Percentiles rank a stretch among this genome's conserved stretches.
Evolutionary conservation across 1,140 invertebrate genomes (phyloP).

Genomic region (Mesaphorura yosii): DNA sequence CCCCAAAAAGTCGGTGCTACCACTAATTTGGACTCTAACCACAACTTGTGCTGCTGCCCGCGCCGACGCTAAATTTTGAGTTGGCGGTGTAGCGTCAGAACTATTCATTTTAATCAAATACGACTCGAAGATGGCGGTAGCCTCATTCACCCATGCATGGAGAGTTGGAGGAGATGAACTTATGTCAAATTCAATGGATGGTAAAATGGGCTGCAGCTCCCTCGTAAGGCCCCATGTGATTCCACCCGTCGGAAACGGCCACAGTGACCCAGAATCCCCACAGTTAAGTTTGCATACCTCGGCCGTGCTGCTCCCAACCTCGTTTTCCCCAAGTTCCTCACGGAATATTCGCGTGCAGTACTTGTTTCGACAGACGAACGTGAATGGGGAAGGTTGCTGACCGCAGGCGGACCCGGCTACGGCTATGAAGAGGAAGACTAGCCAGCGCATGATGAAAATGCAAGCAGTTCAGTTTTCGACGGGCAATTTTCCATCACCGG

Average conservation of each 20-base stretch:
- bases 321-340: slow-evolving; percentile 3
- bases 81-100: slow-evolving; percentile 38
- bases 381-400: slow-evolving; percentile 14
- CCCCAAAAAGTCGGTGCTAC: not conserved
- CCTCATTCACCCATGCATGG: not conserved
- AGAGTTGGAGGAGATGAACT: no score
- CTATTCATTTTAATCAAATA: slow-evolving; percentile 5
- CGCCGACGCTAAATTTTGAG: not conserved
- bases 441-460: no score
- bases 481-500: no score
- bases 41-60: not conserved
- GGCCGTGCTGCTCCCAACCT: slow-evolving; percentile 11
- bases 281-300: slow-evolving; percentile 35
- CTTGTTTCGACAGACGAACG: slow-evolving; percentile 17
- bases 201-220: slow-evolving; percentile 5
- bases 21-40: not conserved
- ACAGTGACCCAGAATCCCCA: slow-evolving; percentile 44
- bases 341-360: slow-evolving; percentile 12
- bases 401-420: no score
- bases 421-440: no score
- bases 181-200: slow-evolving; percentile 3
- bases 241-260: slow-evolving; percentile 58
- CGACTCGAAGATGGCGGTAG: slow-evolving; percentile 1
- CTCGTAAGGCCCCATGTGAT: slow-evolving; percentile 30
- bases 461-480: no score